Base-by-base conservation (phyloP, 2,797 vertebrate species). In the Syngnathus rostellatus region DNA sequence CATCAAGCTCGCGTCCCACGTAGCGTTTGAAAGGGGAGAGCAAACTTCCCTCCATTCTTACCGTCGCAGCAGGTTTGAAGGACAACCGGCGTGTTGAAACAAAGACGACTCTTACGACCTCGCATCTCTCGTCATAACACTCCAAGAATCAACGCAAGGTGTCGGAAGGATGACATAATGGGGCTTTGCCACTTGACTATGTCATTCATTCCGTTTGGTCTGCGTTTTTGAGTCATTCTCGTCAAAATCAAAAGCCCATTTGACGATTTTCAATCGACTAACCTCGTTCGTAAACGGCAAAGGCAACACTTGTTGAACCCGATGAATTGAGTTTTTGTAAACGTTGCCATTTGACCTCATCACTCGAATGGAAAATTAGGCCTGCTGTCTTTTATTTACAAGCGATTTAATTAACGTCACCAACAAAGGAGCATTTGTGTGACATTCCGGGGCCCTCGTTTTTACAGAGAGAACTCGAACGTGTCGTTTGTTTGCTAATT, bases 41-140 rank as follows among this genome's bases (percentile, higher is more conserved):
- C 57, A 60, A 70, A 81, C 81, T 89, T 91, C 88, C 89, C 73
- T 43, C 72, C 8, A 89, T 89, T 89, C 81, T 83, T 88, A 68
- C 64, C 63, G 51, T 83, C 86, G 10, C 87, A 83, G 86, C 79
- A 63, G 83, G 85, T 71, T 59, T 67, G 70, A 72, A 67, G 38
- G 69, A 67, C 19, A 31, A 31, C 31, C 31, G 31, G 54, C 59
- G 14, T 45, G 10, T 63, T 45, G 65, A 72, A 38, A 75, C 67
- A 66, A 17, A 25, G 63, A 43, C 45, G 14, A 8, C 25, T 25
- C 25, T 38, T 43, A 31, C 8, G 1, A 14, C 11, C 39, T 43
- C 8, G 7, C 2, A 16, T 25, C 40, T 45, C 60, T 45, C 41
- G 10, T 61, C 19, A 6, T 12, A 61, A 41, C 59, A 43, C 38